phyloP scores from a whole-genome alignment of 2,113 vertebrate genomes.

The Chloebia gouldiae region DNA sequence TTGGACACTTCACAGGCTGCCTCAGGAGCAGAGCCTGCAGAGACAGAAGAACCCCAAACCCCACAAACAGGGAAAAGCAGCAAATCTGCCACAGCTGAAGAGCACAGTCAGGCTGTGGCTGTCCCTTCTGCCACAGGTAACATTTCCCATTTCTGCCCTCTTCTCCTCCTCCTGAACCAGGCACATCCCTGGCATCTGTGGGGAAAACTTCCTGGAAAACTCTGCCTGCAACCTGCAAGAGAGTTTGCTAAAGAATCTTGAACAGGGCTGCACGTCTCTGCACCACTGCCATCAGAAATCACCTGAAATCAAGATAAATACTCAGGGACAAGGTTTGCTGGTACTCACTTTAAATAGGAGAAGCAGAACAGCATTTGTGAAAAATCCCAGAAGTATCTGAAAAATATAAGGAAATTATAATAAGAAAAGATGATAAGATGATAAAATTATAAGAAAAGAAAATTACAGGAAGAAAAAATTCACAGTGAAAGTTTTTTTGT shows the following conservation, averaged over 20 bases:
- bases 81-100: not conserved
- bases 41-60: not conserved
- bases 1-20: slow-evolving; percentile 67
- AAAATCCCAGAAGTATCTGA: not conserved
- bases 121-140: slow-evolving; percentile 73
- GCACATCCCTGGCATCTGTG: not conserved
- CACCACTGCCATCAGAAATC: not conserved
- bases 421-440: not conserved
- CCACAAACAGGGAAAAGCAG: not conserved
- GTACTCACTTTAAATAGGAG: not conserved
- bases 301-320: not conserved
- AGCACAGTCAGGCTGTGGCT: not conserved
- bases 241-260: not conserved
- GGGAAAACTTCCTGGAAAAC: not conserved
- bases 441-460: not conserved
- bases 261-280: not conserved
- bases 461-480: not conserved
- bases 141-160: not conserved
- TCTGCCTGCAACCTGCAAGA: not conserved
- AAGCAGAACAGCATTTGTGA: not conserved
- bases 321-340: not conserved
- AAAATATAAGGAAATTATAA: not conserved
- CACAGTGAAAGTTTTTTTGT: not conserved
- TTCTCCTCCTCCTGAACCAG: not conserved
- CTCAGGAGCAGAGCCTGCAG: not conserved